A percentile compares a stretch with the other conserved stretches of the same genome.
phyloP scores from a whole-genome alignment of 2,888 invertebrate genomes.

The Drosophila mimetica region DNA sequence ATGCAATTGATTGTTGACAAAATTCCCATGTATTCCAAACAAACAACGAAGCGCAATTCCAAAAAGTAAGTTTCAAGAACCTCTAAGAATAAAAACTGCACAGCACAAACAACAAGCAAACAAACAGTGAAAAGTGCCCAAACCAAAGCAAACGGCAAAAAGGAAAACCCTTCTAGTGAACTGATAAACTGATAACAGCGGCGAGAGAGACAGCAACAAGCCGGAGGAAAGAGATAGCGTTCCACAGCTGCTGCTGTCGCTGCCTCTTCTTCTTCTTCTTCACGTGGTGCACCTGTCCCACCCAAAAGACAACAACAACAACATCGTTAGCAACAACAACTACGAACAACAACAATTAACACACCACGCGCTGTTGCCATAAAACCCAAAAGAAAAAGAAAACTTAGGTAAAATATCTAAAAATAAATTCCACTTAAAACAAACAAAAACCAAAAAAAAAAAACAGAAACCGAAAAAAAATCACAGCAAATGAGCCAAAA shows the following conservation, averaged over 20 bases:
- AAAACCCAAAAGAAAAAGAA: conserved; percentile 67
- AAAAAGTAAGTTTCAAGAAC: conserved; percentile 82
- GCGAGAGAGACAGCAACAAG: conserved; percentile 48
- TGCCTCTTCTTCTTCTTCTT: conserved; percentile 31
- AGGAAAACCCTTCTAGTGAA: conserved; percentile 36
- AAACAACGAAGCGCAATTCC: conserved; percentile 84
- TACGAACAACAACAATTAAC: conserved; percentile 43
- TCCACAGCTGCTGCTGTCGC: conserved; percentile 34
- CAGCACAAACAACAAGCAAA: too few species aligned
- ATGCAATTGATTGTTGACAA: conserved; percentile 85
- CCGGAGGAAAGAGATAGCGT: conserved; percentile 29
- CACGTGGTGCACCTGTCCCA: conserved; percentile 54
- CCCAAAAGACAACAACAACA: conserved; percentile 14
- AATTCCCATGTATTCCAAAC: conserved; percentile 85
- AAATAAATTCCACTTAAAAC: conserved; percentile 70
- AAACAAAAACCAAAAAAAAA: conserved; percentile 37
- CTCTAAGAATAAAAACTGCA: conserved; percentile 10
- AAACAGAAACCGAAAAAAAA: conserved; percentile 24
- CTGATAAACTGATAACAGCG: conserved; percentile 51
- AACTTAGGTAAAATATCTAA: conserved; percentile 83
- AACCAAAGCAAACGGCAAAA: conserved; percentile 20
- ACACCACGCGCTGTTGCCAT: conserved; percentile 44
- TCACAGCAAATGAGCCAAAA: conserved; percentile 38
- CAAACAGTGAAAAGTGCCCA: conserved; percentile 33
- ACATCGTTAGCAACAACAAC: conserved; percentile 44